phyloP scores from a whole-genome alignment of 2,113 vertebrate species.

The Taurulus bubalis region DNA sequence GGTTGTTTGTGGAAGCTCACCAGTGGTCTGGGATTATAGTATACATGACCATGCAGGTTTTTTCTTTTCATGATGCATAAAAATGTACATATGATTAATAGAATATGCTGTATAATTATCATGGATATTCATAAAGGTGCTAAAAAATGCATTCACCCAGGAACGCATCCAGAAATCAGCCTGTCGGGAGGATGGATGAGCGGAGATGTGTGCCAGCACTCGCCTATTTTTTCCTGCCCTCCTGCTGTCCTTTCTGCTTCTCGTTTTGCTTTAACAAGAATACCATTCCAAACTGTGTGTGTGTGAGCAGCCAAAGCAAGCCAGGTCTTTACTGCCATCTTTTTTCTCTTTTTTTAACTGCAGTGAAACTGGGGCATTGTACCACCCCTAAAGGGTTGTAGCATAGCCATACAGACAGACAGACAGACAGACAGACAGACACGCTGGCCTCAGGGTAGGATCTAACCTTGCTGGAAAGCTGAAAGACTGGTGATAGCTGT shows the following conservation, averaged over 20 bases:
- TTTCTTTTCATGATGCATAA: conserved; percentile 51
- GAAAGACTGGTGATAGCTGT: conserved; percentile 79
- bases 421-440: conserved; percentile 61
- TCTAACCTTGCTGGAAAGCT: conserved; percentile 51
- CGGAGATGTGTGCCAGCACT: conserved; percentile 46
- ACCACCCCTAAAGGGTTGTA: conserved; percentile 53
- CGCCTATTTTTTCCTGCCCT: conserved; percentile 41
- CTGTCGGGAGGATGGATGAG: conserved; percentile 53
- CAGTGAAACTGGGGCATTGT: conserved; percentile 75
- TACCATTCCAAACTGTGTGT: conserved; percentile 40
- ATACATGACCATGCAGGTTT: conserved; percentile 44
- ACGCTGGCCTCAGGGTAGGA: conserved; percentile 51
- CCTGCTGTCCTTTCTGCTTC: conserved; percentile 43
- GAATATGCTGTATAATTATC: conserved; percentile 35
- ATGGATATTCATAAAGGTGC: conserved; percentile 58
- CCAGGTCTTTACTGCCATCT: conserved; percentile 65
- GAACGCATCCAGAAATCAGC: conserved; percentile 65
- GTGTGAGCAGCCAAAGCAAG: conserved; percentile 24
- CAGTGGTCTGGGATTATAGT: not conserved
- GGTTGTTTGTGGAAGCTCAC: conserved; percentile 5
- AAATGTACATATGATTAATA: conserved; percentile 36
- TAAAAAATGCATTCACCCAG: conserved; percentile 61
- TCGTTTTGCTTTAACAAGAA: conserved; percentile 62
- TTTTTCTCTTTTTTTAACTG: conserved; percentile 84
- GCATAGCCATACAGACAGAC: conserved; percentile 49